These are phyloP conservation scores for Meleagris gallopavo DNA, from an alignment of 2,113 vertebrate species.

Conservation along the genomic window DNA sequence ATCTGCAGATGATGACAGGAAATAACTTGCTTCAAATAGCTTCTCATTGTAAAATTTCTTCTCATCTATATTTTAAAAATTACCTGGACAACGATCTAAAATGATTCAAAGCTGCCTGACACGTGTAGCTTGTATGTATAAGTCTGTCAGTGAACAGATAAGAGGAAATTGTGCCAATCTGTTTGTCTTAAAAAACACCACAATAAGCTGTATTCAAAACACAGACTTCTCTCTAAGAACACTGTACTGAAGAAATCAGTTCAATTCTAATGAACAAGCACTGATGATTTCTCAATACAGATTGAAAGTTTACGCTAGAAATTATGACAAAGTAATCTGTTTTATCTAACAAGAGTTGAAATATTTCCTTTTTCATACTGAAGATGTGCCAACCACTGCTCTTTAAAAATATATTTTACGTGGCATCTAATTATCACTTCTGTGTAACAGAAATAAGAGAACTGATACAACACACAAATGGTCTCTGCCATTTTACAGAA, in stretches of 20 bases:
- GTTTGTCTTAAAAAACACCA: background rate
- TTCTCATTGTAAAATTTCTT: background rate
- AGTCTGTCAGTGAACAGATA: background rate
- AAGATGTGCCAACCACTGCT: slow-evolving; percentile 3
- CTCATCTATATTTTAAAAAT: background rate
- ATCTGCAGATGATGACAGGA: background rate
- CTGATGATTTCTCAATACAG: background rate
- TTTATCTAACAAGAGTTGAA: slow-evolving; percentile 24
- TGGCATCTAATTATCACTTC: background rate
- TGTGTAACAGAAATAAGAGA: background rate
- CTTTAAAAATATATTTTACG: background rate
- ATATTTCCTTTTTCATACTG: slow-evolving; percentile 23
- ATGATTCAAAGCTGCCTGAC: background rate
- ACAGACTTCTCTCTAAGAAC: background rate
- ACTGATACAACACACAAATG: background rate
- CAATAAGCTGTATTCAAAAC: background rate
- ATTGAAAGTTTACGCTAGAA: background rate
- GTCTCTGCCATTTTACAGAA: background rate
- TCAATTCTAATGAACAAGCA: background rate
- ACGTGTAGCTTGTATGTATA: background rate
- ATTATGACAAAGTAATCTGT: background rate
- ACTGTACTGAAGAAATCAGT: background rate
- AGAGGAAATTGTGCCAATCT: background rate
- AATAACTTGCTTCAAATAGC: background rate
- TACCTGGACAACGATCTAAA: background rate